phyloP scores from a whole-genome alignment of 1,140 invertebrate species.

The Neodiprion virginianus region DNA sequence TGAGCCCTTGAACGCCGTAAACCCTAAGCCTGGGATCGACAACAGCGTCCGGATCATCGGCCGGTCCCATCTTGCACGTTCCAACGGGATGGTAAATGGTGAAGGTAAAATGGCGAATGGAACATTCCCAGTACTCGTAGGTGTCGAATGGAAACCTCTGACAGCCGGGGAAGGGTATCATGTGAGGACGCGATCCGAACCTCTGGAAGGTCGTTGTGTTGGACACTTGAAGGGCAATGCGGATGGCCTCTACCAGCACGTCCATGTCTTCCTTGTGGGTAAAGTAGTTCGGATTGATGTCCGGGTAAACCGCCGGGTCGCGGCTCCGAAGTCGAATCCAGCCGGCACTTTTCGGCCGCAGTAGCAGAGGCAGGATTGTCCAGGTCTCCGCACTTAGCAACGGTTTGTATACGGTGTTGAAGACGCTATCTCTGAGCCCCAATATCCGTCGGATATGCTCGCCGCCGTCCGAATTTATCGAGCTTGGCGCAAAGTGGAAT shows the following conservation, averaged over 20 bases:
- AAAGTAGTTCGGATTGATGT: conserved; percentile 93
- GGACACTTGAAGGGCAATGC: conserved; percentile 80
- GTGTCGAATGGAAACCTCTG: conserved; percentile 73
- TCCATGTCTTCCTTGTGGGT: conserved; percentile 79
- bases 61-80: conserved; percentile 88
- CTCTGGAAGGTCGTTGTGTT: conserved; percentile 80
- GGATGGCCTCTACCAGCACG: conserved; percentile 80
- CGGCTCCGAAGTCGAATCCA: conserved; percentile 78
- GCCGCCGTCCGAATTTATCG: conserved; percentile 80
- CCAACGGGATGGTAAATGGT: conserved; percentile 87
- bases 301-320: conserved; percentile 82
- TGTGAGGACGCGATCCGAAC: conserved; percentile 79
- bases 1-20: conserved; percentile 73
- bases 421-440: conserved; percentile 79
- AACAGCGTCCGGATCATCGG: conserved; percentile 76
- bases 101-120: conserved; percentile 80
- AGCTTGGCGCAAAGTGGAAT: conserved; percentile 85
- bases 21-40: conserved; percentile 81
- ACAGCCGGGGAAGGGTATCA: conserved; percentile 83
- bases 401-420: conserved; percentile 85
- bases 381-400: conserved; percentile 80
- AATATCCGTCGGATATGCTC: conserved; percentile 78
- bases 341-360: conserved; percentile 84
- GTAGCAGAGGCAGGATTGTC: conserved; percentile 80
- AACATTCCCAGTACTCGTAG: conserved; percentile 88